Evolutionary conservation across 2,113 vertebrate species (phyloP).

Genomic region (Suncus etruscus): DNA sequence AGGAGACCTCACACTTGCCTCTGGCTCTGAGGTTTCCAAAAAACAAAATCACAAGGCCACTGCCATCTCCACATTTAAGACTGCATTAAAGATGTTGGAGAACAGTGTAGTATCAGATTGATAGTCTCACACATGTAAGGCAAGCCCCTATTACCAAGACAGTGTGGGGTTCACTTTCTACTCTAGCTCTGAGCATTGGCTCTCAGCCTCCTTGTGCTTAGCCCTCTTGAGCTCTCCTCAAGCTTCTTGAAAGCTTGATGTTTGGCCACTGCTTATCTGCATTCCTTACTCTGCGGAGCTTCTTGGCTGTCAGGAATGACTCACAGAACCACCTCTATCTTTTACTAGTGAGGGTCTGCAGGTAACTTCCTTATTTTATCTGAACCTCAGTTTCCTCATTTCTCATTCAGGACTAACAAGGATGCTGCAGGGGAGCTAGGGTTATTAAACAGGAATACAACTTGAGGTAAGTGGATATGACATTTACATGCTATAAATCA

Average conservation of each 20-base stretch:
- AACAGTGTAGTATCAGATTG: too few species aligned
- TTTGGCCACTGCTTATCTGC: too few species aligned
- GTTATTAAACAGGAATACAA: not conserved
- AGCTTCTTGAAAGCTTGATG: accelerated
- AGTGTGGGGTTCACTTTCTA: not conserved
- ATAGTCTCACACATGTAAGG: not conserved
- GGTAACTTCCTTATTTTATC: not conserved
- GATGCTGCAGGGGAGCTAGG: not conserved
- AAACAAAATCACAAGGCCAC: too few species aligned
- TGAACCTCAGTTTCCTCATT: constrained; percentile 2
- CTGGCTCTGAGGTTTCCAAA: too few species aligned
- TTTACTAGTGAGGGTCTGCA: not conserved
- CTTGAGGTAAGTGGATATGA: not conserved
- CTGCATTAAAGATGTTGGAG: too few species aligned
- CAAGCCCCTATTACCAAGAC: not conserved
- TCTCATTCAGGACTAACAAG: not conserved
- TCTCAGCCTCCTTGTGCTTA: not conserved
- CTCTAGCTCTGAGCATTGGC: not conserved
- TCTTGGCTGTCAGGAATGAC: not conserved
- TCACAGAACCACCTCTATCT: not conserved
- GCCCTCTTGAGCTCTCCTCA: accelerated
- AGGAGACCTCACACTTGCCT: too few species aligned
- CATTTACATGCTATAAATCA: not conserved
- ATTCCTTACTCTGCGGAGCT: not conserved
- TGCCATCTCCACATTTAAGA: too few species aligned